phyloP scores from a whole-genome alignment of 1,140 invertebrate genomes.

The Cydia amplana region DNA sequence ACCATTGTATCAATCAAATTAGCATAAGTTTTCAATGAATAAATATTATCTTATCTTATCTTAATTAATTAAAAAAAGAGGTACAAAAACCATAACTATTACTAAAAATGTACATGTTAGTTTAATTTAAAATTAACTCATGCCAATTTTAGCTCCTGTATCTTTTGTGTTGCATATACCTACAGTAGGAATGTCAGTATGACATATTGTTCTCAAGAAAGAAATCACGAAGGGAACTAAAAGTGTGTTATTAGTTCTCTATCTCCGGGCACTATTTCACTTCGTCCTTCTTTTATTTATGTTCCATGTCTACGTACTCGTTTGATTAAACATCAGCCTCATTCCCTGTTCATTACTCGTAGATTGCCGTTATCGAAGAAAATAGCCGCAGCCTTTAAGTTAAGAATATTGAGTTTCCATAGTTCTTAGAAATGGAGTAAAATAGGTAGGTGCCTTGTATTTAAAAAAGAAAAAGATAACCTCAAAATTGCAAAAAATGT shows the following conservation, averaged over 20 bases:
- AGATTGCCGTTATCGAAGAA: not conserved
- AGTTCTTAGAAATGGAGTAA: not conserved
- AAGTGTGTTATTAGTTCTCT: not conserved
- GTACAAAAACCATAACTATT: too few species aligned
- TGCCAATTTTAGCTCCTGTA: too few species aligned
- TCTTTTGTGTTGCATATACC: not conserved
- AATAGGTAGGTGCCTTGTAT: not conserved
- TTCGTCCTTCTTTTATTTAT: slow-evolving; percentile 8
- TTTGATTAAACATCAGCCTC: not conserved
- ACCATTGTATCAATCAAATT: too few species aligned
- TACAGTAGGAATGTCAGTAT: too few species aligned
- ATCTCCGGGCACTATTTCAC: slow-evolving; percentile 1
- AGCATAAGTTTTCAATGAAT: too few species aligned
- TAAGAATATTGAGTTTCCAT: not conserved
- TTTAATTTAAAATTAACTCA: too few species aligned
- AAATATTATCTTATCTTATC: too few species aligned
- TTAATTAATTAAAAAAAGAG: too few species aligned
- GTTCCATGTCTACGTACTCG: not conserved
- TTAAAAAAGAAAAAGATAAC: not conserved
- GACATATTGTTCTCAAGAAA: not conserved
- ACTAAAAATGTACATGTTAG: too few species aligned
- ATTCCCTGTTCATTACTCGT: not conserved
- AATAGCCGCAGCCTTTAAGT: not conserved
- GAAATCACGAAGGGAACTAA: not conserved
- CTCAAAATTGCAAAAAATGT: not conserved